Evolutionary conservation across 2,888 invertebrate genomes (phyloP).

Genomic region (Brachypalpus laphriformis): DNA sequence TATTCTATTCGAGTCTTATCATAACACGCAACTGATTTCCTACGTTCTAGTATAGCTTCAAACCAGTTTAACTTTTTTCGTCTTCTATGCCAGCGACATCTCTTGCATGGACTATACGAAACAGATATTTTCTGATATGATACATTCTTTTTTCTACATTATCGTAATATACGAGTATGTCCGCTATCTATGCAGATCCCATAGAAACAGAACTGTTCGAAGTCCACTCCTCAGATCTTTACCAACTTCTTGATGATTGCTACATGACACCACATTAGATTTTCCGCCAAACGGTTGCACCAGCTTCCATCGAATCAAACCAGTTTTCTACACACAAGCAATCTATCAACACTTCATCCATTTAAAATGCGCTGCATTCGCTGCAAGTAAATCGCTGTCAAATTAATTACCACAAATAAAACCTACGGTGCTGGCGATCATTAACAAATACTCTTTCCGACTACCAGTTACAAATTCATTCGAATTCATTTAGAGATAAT

Average conservation of each 20-base stretch:
- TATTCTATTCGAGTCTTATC: too few relatives aligned
- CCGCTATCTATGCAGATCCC: too few relatives aligned
- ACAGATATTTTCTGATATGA: too few relatives aligned
- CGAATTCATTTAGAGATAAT: slow-evolving; percentile 56
- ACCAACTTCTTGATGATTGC: slow-evolving; percentile 3
- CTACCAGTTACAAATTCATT: slow-evolving; percentile 68
- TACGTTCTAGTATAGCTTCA: too few relatives aligned
- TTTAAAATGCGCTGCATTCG: slow-evolving; percentile 40
- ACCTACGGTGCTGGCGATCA: slow-evolving; percentile 36
- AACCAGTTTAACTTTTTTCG: too few relatives aligned
- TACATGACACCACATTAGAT: slow-evolving; percentile 41
- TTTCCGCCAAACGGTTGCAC: slow-evolving; percentile 27
- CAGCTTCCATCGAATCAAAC: slow-evolving; percentile 39
- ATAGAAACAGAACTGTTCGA: too few relatives aligned
- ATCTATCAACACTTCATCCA: slow-evolving; percentile 70
- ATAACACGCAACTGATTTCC: too few relatives aligned
- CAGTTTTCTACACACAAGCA: slow-evolving; percentile 28
- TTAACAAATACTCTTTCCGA: slow-evolving; percentile 56
- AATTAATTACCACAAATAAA: slow-evolving; percentile 68
- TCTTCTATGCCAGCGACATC: too few relatives aligned
- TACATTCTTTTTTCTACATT: too few relatives aligned
- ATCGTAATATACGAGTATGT: too few relatives aligned
- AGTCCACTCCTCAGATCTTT: too few relatives aligned
- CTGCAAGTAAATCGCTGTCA: slow-evolving; percentile 64
- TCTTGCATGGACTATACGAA: too few relatives aligned